Evolutionary conservation across 2,797 vertebrate genomes (phyloP).

Genomic region (Oreochromis mossambicus): DNA sequence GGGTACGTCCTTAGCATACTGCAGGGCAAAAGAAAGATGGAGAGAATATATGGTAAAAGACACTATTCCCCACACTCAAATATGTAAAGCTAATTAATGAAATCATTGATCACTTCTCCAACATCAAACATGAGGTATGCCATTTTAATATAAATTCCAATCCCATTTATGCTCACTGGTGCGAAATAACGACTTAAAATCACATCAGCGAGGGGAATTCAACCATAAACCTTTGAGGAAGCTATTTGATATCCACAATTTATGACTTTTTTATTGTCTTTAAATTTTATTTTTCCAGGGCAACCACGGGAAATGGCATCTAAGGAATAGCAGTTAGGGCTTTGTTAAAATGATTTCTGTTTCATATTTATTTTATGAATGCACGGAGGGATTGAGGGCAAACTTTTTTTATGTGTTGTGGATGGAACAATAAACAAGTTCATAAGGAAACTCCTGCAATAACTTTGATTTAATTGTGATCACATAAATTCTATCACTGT

Average conservation of each 20-base stretch:
- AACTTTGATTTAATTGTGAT: slow-evolving; percentile 75
- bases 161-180: slow-evolving; percentile 61
- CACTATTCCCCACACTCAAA: slow-evolving; percentile 9
- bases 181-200: slow-evolving; percentile 59
- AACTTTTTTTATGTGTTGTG: slow-evolving; percentile 65
- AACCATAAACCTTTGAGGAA: slow-evolving; percentile 61
- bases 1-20: background rate
- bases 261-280: slow-evolving; percentile 69
- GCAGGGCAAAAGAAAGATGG: background rate
- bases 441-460: slow-evolving; percentile 72
- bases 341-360: slow-evolving; percentile 75
- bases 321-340: slow-evolving; percentile 60
- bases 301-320: slow-evolving; percentile 50
- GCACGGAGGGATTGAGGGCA: slow-evolving; percentile 33
- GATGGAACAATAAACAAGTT: slow-evolving; percentile 71
- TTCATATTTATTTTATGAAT: slow-evolving; percentile 68
- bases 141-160: slow-evolving; percentile 58
- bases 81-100: slow-evolving; percentile 65
- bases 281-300: slow-evolving; percentile 59
- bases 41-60: slow-evolving; percentile 4
- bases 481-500: slow-evolving; percentile 62
- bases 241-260: slow-evolving; percentile 62
- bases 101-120: slow-evolving; percentile 67
- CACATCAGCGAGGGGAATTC: slow-evolving; percentile 46
- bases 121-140: slow-evolving; percentile 44